These are phyloP conservation scores for Copidosoma floridanum DNA, from an alignment of 1,140 invertebrate genomes.

Conservation along the genomic window DNA sequence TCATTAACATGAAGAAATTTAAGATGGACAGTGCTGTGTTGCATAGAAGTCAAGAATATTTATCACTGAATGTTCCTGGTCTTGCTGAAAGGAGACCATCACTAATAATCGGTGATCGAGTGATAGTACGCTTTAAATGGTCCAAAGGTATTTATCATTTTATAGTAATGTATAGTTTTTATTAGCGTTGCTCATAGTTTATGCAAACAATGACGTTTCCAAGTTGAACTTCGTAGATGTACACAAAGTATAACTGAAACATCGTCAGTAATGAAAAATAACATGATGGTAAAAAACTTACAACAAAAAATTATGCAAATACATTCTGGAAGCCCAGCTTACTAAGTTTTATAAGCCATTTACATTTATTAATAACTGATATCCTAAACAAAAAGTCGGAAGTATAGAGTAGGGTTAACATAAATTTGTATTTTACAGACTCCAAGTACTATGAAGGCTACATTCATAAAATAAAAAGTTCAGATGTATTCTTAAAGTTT, in stretches of 20 bases:
- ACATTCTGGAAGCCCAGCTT: too few relatives aligned
- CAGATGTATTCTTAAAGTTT: conserved; percentile 73
- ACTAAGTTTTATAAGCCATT: too few relatives aligned
- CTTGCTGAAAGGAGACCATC: conserved; percentile 83
- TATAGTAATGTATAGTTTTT: too few relatives aligned
- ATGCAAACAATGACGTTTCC: too few relatives aligned
- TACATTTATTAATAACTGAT: not conserved
- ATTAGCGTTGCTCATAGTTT: too few relatives aligned
- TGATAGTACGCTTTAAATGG: conserved; percentile 57
- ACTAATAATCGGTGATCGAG: conserved; percentile 75
- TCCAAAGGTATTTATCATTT: conserved; percentile 37
- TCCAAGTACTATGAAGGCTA: conserved; percentile 69
- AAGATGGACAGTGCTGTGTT: conserved; percentile 68
- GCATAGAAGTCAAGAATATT: conserved; percentile 64
- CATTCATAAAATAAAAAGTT: conserved; percentile 70
- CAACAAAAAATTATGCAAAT: too few relatives aligned
- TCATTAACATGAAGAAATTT: conserved; percentile 67
- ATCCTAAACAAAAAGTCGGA: too few relatives aligned
- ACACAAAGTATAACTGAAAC: too few relatives aligned
- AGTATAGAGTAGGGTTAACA: not conserved
- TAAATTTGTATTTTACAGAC: conserved; percentile 28
- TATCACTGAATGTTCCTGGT: conserved; percentile 75
- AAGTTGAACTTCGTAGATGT: too few relatives aligned
- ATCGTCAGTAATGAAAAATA: too few relatives aligned
- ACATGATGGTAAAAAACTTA: too few relatives aligned